Conservation (phyloP, 2,113 vertebrate species). For the Pygoscelis adeliae region DNA sequence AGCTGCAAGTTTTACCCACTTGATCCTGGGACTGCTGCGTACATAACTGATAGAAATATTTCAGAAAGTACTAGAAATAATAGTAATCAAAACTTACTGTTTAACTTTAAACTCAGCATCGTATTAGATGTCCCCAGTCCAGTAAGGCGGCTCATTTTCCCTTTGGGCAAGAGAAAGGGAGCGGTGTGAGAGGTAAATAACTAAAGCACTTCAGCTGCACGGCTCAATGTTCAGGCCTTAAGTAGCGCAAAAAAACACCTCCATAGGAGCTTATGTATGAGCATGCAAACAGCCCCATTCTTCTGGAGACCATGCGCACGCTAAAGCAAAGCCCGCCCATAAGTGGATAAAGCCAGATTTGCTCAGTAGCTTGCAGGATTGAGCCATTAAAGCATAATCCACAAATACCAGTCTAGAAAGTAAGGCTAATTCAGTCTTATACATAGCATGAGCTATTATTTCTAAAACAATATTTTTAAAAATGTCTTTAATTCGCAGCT, state of each 20-base stretch:
- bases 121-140: neutral
- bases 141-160: neutral
- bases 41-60: neutral
- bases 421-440: neutral
- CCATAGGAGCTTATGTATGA: neutral
- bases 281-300: neutral
- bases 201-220: neutral
- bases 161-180: neutral
- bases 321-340: neutral
- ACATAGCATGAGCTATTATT: neutral
- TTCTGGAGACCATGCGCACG: rapidly evolving
- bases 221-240: neutral
- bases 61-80: neutral
- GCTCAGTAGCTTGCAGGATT: neutral
- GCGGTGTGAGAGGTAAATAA: neutral
- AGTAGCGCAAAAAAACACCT: rapidly evolving
- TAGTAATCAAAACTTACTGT: neutral
- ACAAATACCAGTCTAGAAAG: neutral
- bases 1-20: neutral
- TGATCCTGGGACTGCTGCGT: neutral
- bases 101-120: neutral
- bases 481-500: neutral
- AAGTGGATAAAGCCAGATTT: conserved; percentile 19
- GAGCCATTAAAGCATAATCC: neutral
- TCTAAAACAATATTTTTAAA: neutral